A percentile compares a stretch with the other conserved stretches of the same genome.
Evolutionary conservation across 2,888 invertebrate genomes (phyloP).

Genomic region (Isoperla grammatica): DNA sequence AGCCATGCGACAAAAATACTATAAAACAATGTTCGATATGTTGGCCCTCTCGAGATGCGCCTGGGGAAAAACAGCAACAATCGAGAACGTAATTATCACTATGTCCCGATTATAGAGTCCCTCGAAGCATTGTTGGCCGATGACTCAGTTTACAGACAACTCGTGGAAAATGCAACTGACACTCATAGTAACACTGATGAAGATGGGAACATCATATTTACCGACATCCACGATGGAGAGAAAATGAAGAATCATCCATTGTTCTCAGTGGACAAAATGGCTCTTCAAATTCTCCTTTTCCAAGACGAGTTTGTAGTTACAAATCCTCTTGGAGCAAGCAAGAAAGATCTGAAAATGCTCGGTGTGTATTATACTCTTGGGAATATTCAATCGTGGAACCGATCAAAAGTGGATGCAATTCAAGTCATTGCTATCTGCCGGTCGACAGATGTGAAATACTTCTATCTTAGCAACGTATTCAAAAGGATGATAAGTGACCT

Average conservation of each 20-base stretch:
- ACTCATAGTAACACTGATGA: no score
- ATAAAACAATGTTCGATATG: not conserved
- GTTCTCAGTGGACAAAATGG: not conserved
- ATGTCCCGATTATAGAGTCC: not conserved
- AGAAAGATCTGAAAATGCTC: not conserved
- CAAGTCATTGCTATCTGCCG: slow-evolving; percentile 1
- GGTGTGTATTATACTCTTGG: not conserved
- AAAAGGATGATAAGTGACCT: no score
- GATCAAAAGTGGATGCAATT: slow-evolving; percentile 4
- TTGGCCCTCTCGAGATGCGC: not conserved
- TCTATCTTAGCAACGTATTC: no score
- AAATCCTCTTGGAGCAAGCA: no score
- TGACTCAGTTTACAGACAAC: not conserved
- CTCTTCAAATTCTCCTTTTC: not conserved
- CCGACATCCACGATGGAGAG: not conserved
- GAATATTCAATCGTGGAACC: not conserved
- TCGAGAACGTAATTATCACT: no score
- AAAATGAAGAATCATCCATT: not conserved
- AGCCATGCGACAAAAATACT: not conserved
- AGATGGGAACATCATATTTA: not conserved
- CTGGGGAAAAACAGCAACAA: not conserved
- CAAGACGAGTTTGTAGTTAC: no score
- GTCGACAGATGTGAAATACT: not conserved
- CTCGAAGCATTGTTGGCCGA: not conserved
- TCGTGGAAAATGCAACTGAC: no score